Base-by-base conservation (phyloP, 1,140 invertebrate species). In the Drosophila funebris region DNA sequence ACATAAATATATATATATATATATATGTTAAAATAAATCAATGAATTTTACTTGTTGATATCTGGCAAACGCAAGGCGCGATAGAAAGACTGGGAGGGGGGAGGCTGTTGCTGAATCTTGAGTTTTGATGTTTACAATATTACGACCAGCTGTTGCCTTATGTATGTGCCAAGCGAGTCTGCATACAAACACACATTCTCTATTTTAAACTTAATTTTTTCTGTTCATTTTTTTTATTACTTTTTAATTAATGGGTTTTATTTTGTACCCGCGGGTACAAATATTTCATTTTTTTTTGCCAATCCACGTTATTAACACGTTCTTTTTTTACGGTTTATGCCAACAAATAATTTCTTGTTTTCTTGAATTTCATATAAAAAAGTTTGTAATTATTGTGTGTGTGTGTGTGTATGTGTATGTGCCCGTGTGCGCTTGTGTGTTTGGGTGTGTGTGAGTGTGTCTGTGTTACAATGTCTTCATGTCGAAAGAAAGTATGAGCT, bases 401-500 rank as follows among this genome's bases (percentile, higher is more conserved):
- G 44, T 13, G 11, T n/a, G 33, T 36, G 11, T 36, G 39, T 41
- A 18, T 52, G 29, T 50, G 14, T 54, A 22, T 53, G 50, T 37
- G 18, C n/a, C n/a, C n/a, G 11, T n/a, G 33, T 36, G 11, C 13
- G 39, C 18, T n/a, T 39, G 16, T 43, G 13, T 8, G 4, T 14
- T 1, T 39, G n/a, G 4, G 14, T 14, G 13, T 16, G 16, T 43
- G 18, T 18, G 16, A 43, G 41, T 52, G 29, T 50, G 14, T 54
- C 22, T 53, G 50, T 37, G 18, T 27, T 63, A 63, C 50, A 70
- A 64, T 57, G 50, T 56, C 48, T 36, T 54, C 31, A 62, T 63
- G 60, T 69, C 46, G 66, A 69, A 64, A 70, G 60, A 70, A 70
- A 70, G 67, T 46, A 60, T 70, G 67, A 63, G 67, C 33, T 33